Evolutionary conservation across 2,888 invertebrate species (phyloP).

Genomic region (Nephrocerus scutellatus): DNA sequence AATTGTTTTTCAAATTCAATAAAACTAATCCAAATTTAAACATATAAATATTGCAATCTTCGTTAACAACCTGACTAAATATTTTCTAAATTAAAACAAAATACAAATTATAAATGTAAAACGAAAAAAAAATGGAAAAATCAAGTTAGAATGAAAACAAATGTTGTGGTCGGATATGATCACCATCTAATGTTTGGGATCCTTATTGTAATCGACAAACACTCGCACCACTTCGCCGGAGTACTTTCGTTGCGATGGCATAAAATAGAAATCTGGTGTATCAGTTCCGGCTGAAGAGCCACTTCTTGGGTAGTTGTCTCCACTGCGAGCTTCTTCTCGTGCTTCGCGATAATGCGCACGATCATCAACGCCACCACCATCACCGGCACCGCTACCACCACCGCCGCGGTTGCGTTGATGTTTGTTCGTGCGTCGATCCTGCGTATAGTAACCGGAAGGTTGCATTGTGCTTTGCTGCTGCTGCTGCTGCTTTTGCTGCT

Average conservation of each 20-base stretch:
- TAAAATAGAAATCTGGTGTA: slow-evolving; percentile 82
- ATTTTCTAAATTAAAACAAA: too few species aligned
- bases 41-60: too few species aligned
- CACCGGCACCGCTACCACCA: neutral
- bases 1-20: too few species aligned
- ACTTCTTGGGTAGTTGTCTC: slow-evolving; percentile 49
- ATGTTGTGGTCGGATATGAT: too few species aligned
- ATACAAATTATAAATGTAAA: too few species aligned
- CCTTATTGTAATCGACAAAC: slow-evolving; percentile 73
- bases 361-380: slow-evolving; percentile 21
- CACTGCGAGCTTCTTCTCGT: slow-evolving; percentile 43
- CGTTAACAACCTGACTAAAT: too few species aligned
- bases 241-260: slow-evolving; percentile 90
- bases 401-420: slow-evolving; percentile 27
- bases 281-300: slow-evolving; percentile 42
- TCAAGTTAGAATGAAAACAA: too few species aligned
- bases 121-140: too few species aligned
- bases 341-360: slow-evolving; percentile 39
- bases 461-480: slow-evolving; percentile 34
- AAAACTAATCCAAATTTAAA: too few species aligned
- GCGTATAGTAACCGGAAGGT: slow-evolving; percentile 51
- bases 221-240: slow-evolving; percentile 84
- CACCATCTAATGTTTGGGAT: slow-evolving; percentile 55
- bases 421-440: slow-evolving; percentile 49
- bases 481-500: slow-evolving; percentile 46